Base-by-base conservation (phyloP, 2,113 vertebrate species). In the Mohoua ochrocephala region DNA sequence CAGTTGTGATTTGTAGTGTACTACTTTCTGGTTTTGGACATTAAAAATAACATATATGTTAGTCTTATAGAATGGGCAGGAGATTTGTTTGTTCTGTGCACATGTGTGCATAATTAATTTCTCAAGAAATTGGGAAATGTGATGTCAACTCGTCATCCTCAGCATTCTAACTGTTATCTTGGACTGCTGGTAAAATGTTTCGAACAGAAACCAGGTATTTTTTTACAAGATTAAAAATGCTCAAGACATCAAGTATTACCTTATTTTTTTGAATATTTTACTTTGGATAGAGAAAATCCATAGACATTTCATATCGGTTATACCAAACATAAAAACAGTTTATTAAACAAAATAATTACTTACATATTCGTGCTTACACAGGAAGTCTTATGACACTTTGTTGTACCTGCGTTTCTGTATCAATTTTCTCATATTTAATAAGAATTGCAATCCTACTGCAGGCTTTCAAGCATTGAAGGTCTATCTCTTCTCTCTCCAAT, bases 201-300 rank as follows among this genome's bases (percentile, higher is more conserved):
- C 19, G 53, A 68, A 54, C 8, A 84, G 42, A 70, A 70, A 39
- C 2, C 11, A 70, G 3, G 3, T 49, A 12, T 65, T 54, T 74
- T 13, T 18, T 89, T 41, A 45, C 8, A 42, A n/a, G 9, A 23
- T 27, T 13, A 85, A 85, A 87, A 90, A 39, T 31, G 28, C 1
- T 7, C 4, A n/a, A 35, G 7, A n/a, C 6, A 75, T 9, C 3
- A 54, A 70, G 8, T 4, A 16, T 63, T 37, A 5, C 2, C 1
- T 8, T 61, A 49, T 39, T 24, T 7, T 3, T 27, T 35, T 10
- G 4, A 24, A 26, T 59, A 26, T 35, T 65, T 89, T 78, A 35
- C 24, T 79, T 92, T 56, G 60, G 21, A 47, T 42, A 47, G 16
- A 86, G 45, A 85, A 79, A 59, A 71, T 44, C 21, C 7, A 30